Evolutionary conservation across 2,797 vertebrate genomes (phyloP), one percentile per base, ranked within the genome.

Genomic region (Melopsittacus undulatus): DNA sequence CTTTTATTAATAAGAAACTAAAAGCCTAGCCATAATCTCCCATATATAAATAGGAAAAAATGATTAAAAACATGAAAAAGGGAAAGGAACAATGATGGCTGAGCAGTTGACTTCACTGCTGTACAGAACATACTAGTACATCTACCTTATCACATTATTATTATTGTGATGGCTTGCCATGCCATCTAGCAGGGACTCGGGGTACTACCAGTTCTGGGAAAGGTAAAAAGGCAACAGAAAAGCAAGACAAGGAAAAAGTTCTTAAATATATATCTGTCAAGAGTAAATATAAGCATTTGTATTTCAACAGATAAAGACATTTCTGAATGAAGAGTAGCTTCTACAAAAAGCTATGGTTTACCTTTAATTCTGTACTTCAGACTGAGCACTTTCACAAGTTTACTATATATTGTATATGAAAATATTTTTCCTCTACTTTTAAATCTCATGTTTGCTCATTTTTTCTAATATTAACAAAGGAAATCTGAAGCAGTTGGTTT

Each of bases 161-260:
- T 88, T 92, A 69, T 95, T 96, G 91, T 59, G 57, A 89, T 95
- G 94, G 96, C 83, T 97, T 97, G 96, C 86, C 93, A 95, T 96
- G 96, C 96, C 96, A 97, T 96, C 96, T 97, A 97, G 96, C 96
- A 97, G 96, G 93, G 88, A 96, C 54, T 93, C 30, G 0, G 36
- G 95, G 96, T 96, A 97, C 92, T 97, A 78, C 96, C 43, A 83
- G 75, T 72, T 87, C 72, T 77, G 18, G 16, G 61, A 15, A 93
- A 81, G 34, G 18, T 34, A 68, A 90, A 94, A 94, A 96, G 34
- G n/a, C n/a, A 80, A 64, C 42, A 74, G 10, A 80, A 92, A 76
- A 77, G 34, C 21, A 40, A 69, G 19, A 54, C 5, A 66, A 80
- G 57, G 8, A 45, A 80, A 88, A 48, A 30, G 17, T 43, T 70